Evolutionary conservation across 1,140 invertebrate species (phyloP).

Genomic region (Berghia stephanieae): DNA sequence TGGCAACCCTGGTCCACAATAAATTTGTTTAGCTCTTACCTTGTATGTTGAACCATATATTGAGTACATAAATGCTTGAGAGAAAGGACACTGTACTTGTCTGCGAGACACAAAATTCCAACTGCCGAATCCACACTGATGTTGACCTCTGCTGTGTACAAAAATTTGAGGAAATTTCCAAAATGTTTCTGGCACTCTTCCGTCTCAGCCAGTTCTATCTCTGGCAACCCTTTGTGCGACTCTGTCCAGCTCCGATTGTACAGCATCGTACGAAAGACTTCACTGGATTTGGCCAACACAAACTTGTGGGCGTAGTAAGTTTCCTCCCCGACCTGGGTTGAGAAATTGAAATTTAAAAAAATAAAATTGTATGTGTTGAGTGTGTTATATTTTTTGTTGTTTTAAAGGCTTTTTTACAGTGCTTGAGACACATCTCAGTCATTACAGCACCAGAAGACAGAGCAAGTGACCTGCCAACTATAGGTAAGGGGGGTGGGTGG

Average conservation of each 20-base stretch:
- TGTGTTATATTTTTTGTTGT: not conserved
- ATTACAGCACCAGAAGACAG: too few species aligned
- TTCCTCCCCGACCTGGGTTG: slow-evolving; percentile 45
- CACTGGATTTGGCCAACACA: slow-evolving; percentile 65
- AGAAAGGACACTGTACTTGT: slow-evolving; percentile 66
- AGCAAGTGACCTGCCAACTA: too few species aligned
- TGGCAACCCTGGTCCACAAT: too few species aligned
- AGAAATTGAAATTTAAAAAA: not conserved
- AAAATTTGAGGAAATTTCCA: slow-evolving; percentile 62
- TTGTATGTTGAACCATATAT: slow-evolving; percentile 63
- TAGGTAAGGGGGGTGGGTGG: too few species aligned
- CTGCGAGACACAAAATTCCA: slow-evolving; percentile 66
- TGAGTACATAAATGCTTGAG: slow-evolving; percentile 60
- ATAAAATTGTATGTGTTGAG: not conserved
- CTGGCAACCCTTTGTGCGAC: slow-evolving; percentile 44
- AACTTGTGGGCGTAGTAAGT: slow-evolving; percentile 63
- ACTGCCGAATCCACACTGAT: slow-evolving; percentile 57
- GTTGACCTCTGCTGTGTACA: slow-evolving; percentile 65
- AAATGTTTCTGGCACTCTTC: slow-evolving; percentile 62
- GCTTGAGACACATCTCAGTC: not conserved
- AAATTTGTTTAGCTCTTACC: too few species aligned
- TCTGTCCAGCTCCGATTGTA: slow-evolving; percentile 60
- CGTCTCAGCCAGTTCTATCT: slow-evolving; percentile 62
- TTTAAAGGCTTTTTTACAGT: not conserved
- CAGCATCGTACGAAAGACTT: slow-evolving; percentile 65